Evolutionary conservation across 2,888 invertebrate species (phyloP).

Genomic region (Druceiella hillmani): DNA sequence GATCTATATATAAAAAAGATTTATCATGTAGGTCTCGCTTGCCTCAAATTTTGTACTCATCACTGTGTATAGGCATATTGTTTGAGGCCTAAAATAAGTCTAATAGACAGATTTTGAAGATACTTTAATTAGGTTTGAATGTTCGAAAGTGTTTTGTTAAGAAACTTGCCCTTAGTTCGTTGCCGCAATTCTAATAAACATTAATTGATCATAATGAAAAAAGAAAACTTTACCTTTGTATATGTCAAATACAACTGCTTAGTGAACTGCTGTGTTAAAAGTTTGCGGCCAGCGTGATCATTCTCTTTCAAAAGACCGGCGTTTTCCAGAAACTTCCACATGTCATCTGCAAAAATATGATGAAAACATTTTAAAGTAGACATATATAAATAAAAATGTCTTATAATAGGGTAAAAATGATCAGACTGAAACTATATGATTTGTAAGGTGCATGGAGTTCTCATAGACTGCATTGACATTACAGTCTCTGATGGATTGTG

Average conservation of each 20-base stretch:
- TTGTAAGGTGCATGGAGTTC: constrained; percentile 14
- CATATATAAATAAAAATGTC: constrained; percentile 2
- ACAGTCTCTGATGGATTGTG: constrained; percentile 12
- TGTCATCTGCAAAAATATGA: constrained; percentile 35
- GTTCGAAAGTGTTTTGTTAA: too few species aligned
- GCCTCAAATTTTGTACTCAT: too few species aligned
- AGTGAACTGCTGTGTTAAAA: constrained; percentile 35
- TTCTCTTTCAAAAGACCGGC: constrained; percentile 39
- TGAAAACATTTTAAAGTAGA: constrained; percentile 5
- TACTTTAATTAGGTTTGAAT: too few species aligned
- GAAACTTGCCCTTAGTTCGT: too few species aligned
- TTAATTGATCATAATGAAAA: too few species aligned
- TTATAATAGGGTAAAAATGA: background rate
- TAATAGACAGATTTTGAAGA: too few species aligned
- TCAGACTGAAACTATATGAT: constrained; percentile 23
- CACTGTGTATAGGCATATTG: too few species aligned
- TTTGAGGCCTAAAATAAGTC: too few species aligned
- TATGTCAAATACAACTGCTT: constrained; percentile 38
- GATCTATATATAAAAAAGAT: too few species aligned
- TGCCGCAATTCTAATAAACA: too few species aligned
- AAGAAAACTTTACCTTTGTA: constrained; percentile 39
- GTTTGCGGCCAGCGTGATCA: constrained; percentile 33
- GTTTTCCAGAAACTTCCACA: constrained; percentile 44
- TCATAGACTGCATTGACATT: constrained; percentile 10
- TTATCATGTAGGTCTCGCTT: too few species aligned